These are phyloP conservation scores for Meandrina meandrites DNA, from an alignment of 92 coral and sea anemone species.

Conservation along the genomic window DNA sequence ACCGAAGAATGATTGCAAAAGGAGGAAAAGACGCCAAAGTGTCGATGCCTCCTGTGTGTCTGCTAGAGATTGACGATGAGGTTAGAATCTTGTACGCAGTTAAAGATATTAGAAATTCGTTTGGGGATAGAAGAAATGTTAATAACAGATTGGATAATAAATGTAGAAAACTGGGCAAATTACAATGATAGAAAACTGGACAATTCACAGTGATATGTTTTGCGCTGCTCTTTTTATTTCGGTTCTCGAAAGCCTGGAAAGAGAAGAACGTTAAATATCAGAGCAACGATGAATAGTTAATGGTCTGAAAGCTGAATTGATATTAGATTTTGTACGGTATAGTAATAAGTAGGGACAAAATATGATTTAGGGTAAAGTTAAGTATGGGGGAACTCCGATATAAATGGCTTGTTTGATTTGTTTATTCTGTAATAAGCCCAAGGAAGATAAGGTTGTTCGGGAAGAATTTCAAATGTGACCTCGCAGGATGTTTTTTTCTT, in stretches of 20 bases:
- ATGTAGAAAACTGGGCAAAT: background rate
- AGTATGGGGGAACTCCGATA: no score
- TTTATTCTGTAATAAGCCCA: no score
- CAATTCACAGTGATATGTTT: background rate
- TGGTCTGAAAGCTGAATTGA: no score
- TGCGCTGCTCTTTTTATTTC: background rate
- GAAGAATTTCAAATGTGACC: background rate
- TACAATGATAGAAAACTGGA: background rate
- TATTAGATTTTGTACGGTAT: no score
- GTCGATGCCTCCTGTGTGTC: constrained; percentile 81
- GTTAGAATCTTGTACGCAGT: constrained; percentile 29
- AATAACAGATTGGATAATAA: background rate
- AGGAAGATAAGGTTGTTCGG: no score
- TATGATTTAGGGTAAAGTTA: no score
- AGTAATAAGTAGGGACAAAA: no score
- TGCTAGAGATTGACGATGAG: constrained; percentile 83
- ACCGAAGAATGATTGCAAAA: constrained; percentile 69
- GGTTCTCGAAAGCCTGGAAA: background rate
- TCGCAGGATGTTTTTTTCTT: background rate
- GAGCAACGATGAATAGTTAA: background rate
- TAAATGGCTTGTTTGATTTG: no score
- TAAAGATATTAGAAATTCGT: background rate
- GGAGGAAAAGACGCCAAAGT: constrained; percentile 54
- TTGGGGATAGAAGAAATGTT: background rate
- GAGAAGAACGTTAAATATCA: background rate